Evolutionary conservation across 1,140 invertebrate genomes (phyloP).

Genomic region (Vollenhovia emeryi): DNA sequence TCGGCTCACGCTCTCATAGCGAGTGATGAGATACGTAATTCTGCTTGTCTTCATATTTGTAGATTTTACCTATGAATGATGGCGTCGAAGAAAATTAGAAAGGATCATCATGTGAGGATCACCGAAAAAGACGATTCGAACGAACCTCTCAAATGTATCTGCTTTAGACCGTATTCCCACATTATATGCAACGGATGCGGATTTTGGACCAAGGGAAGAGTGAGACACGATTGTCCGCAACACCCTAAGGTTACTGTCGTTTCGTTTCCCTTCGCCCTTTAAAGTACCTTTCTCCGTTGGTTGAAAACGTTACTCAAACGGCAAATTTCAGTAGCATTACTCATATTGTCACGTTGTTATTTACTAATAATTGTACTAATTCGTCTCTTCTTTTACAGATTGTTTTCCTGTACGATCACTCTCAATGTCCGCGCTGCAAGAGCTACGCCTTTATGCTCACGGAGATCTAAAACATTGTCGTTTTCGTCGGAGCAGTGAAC

Average conservation of each 20-base stretch:
- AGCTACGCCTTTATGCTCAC: slow-evolving; percentile 32
- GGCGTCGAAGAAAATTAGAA: slow-evolving; percentile 17
- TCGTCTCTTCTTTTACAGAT: slow-evolving; percentile 20
- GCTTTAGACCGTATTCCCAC: slow-evolving; percentile 58
- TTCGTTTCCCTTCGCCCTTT: background rate
- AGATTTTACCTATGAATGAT: background rate
- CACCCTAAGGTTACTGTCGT: slow-evolving; percentile 64
- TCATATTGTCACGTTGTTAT: background rate
- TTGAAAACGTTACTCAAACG: background rate
- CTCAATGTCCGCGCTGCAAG: slow-evolving; percentile 28
- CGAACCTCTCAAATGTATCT: slow-evolving; percentile 39
- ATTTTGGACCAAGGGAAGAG: slow-evolving; percentile 59
- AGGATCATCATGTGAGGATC: background rate
- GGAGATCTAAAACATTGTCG: background rate
- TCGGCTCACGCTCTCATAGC: too few species aligned
- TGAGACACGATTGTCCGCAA: slow-evolving; percentile 61
- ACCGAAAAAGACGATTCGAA: background rate
- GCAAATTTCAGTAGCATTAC: background rate
- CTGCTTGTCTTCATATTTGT: background rate
- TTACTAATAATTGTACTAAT: too few species aligned
- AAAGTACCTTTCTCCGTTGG: background rate
- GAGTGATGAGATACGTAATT: too few species aligned
- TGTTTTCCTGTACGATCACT: slow-evolving; percentile 25
- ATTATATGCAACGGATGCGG: slow-evolving; percentile 71
- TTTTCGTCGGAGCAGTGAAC: background rate